phyloP scores from a whole-genome alignment of 2,113 vertebrate genomes.

The Ariopsis seemanni region DNA sequence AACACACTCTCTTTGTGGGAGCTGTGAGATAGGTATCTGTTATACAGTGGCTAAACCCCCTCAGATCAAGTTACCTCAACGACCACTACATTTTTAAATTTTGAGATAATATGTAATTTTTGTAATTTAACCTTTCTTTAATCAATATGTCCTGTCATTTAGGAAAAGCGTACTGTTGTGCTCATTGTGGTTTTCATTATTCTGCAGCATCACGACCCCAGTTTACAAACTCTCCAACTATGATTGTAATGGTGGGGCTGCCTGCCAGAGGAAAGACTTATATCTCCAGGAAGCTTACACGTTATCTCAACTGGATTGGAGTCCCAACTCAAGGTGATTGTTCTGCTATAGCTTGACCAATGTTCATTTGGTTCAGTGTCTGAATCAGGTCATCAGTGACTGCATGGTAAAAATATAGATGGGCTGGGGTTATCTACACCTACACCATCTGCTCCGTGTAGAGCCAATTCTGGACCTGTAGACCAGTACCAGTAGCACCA shows the following conservation, averaged over 20 bases:
- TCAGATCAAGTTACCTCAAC: not conserved
- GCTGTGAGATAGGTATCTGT: not conserved
- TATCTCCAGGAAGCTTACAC: conserved; percentile 88
- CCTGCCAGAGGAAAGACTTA: conserved; percentile 90
- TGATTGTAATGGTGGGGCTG: conserved; percentile 89
- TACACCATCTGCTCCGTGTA: not conserved
- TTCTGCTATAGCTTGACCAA: not conserved
- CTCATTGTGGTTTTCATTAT: conserved; percentile 37
- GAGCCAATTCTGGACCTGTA: not conserved
- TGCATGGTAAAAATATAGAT: not conserved
- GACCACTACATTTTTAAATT: not conserved
- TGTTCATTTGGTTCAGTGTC: not conserved
- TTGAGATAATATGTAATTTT: not conserved
- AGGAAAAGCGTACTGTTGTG: not conserved
- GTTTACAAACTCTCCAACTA: conserved; percentile 87
- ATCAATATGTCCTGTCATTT: not conserved
- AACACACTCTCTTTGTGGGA: not conserved
- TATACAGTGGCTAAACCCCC: not conserved
- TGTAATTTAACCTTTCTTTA: not conserved
- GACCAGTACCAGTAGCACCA: not conserved
- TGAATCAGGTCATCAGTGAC: not conserved
- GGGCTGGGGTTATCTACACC: not conserved
- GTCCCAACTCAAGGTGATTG: conserved; percentile 83
- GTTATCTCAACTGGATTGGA: conserved; percentile 93
- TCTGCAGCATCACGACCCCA: conserved; percentile 82